Base-by-base conservation (phyloP, 2,888 invertebrate genomes). In the Xestobium rufovillosum region DNA sequence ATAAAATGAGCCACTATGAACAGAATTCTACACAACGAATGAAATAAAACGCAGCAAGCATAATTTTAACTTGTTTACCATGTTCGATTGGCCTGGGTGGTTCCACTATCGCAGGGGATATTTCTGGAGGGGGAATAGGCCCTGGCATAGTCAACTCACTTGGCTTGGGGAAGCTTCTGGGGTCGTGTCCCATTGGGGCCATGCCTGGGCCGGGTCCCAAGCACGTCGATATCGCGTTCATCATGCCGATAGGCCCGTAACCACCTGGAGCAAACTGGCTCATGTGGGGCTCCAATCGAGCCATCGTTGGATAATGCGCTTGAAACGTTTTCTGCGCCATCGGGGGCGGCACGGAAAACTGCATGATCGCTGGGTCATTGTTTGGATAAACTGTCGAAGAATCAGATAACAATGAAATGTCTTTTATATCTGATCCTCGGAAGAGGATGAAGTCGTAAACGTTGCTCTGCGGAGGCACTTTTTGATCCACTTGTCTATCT, bases 371-470 rank as follows among this genome's bases (percentile, higher is more conserved):
- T 41, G 98, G 98, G 73, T 98, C 98, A 70, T 94, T 92, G 31
- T 59, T 56, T 4, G 59, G 57, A 45, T 90, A 88, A 59, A 89
- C 72, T 34, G 85, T 80, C 47, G 82, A 78, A 35, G 81, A 83
- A 72, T 82, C 85, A 68, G 87, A 90, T 42, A 97, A 85, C 33
- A 98, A 94, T 65, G 94, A 80, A 59, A 99, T 90, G 66, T 98
- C 97, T 71, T 98, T 98, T 60, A 99, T 98, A 67, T 99, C 98
- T 48, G 90, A 84, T 30, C 97, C 97, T 51, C 96, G 80, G 70
- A 98, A 98, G 53, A 98, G 77, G 59, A 98, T 98, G 69, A 95
- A 98, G 64, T 98, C 97, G 67, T 96, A 98, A 36, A 97, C 86
- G 68, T 98, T 96, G 69, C 90, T 92, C 66, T 96, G 87, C 12